phyloP scores from a whole-genome alignment of 2,797 vertebrate species.

The Gallirallus australis region DNA sequence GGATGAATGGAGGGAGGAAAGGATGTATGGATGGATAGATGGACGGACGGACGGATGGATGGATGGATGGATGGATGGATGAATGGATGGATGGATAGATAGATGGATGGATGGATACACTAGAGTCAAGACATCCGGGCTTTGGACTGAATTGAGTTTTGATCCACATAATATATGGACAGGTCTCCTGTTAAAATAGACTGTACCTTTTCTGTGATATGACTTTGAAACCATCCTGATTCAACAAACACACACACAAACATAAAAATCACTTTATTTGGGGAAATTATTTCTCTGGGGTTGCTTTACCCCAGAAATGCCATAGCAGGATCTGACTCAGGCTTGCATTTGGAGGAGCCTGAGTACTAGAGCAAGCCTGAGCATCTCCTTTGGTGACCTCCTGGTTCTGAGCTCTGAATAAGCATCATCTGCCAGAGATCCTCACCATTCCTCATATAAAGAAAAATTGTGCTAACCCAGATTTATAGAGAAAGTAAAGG shows the following conservation, averaged over 20 bases:
- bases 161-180: background rate
- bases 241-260: background rate
- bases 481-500: background rate
- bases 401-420: background rate
- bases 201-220: background rate
- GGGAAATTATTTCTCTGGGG: background rate
- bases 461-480: background rate
- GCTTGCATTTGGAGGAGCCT: background rate
- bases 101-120: accelerated
- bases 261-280: accelerated
- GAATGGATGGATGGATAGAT: too few species aligned
- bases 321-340: background rate
- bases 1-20: background rate
- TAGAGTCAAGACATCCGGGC: background rate
- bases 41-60: background rate
- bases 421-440: background rate
- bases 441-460: background rate
- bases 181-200: background rate
- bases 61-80: background rate
- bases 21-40: background rate
- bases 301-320: background rate
- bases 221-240: background rate
- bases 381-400: background rate
- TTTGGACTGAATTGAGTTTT: background rate
- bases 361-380: background rate